Conservation (phyloP, 1,140 invertebrate genomes). For the Parasteatoda tepidariorum region DNA sequence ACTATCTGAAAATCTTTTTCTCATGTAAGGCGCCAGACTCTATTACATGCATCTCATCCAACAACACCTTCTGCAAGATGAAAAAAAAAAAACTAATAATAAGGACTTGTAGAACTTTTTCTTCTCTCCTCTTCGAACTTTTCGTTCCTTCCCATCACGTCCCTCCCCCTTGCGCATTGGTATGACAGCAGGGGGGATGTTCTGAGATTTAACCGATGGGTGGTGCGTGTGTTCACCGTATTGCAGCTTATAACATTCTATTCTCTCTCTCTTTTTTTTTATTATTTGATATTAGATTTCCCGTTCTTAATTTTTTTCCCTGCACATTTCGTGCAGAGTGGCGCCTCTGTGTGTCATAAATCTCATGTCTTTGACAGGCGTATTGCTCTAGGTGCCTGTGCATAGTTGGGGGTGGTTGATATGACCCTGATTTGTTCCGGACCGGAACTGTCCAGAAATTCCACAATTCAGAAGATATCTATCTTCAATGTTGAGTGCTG, state of each 20-base stretch:
- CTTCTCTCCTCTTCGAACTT: not conserved
- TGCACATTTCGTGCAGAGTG: not conserved
- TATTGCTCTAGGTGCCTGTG: too few species aligned
- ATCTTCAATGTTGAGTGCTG: too few species aligned
- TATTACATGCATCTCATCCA: too few species aligned
- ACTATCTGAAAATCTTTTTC: too few species aligned
- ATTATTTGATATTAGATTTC: not conserved
- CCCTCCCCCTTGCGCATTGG: too few species aligned
- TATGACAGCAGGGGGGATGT: not conserved
- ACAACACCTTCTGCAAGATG: too few species aligned
- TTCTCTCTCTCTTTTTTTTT: not conserved
- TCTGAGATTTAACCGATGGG: not conserved
- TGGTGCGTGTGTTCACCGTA: too few species aligned
- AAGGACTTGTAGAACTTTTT: not conserved
- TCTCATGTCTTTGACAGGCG: conserved; percentile 1
- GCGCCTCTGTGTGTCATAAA: not conserved
- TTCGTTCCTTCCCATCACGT: too few species aligned
- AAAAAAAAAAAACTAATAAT: too few species aligned
- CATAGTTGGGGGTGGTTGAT: not conserved
- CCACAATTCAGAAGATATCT: too few species aligned
- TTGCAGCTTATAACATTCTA: not conserved
- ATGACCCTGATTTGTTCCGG: not conserved
- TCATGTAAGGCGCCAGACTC: too few species aligned
- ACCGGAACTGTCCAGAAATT: too few species aligned
- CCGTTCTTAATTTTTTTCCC: not conserved